These are phyloP conservation scores for Drosophila atroscutellata DNA, from an alignment of 2,888 invertebrate species.

Conservation along the genomic window DNA sequence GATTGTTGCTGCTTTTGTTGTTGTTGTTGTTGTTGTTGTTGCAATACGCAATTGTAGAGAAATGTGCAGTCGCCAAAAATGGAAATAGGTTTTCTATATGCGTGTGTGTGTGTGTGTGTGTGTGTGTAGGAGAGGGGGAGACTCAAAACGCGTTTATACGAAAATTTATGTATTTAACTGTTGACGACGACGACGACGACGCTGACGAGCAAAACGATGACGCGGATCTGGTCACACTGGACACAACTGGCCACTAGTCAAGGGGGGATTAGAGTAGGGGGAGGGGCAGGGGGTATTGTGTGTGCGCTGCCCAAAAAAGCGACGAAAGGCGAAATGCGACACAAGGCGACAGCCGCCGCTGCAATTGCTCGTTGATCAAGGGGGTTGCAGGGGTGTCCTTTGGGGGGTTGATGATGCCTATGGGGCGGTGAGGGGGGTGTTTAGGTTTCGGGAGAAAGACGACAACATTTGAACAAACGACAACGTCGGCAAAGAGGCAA, in stretches of 20 bases:
- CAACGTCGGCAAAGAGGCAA: slow-evolving; percentile 61
- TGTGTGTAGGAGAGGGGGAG: slow-evolving; percentile 4
- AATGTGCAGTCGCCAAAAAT: slow-evolving; percentile 33
- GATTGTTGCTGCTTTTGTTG: slow-evolving; percentile 1
- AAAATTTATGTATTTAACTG: slow-evolving; percentile 81
- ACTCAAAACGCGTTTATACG: slow-evolving; percentile 78
- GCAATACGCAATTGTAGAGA: slow-evolving; percentile 39
- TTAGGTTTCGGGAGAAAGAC: slow-evolving; percentile 45
- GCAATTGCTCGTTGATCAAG: slow-evolving; percentile 4
- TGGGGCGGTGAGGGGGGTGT: background rate
- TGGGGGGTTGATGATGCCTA: background rate
- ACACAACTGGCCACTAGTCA: slow-evolving; percentile 23
- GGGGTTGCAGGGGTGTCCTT: background rate
- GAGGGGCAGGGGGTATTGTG: background rate
- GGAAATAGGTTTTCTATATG: slow-evolving; percentile 34
- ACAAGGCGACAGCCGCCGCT: slow-evolving; percentile 63
- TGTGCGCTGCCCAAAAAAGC: slow-evolving; percentile 48
- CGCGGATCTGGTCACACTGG: slow-evolving; percentile 55
- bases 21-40: slow-evolving; percentile 13
- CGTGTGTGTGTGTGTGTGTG: background rate
- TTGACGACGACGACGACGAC: slow-evolving; percentile 58
- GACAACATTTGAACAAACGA: slow-evolving; percentile 59
- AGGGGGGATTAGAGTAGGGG: background rate
- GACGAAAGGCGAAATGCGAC: slow-evolving; percentile 69
- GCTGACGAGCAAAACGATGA: slow-evolving; percentile 75